Conservation (phyloP, 2,888 invertebrate genomes). For the Ametastegia equiseti region DNA sequence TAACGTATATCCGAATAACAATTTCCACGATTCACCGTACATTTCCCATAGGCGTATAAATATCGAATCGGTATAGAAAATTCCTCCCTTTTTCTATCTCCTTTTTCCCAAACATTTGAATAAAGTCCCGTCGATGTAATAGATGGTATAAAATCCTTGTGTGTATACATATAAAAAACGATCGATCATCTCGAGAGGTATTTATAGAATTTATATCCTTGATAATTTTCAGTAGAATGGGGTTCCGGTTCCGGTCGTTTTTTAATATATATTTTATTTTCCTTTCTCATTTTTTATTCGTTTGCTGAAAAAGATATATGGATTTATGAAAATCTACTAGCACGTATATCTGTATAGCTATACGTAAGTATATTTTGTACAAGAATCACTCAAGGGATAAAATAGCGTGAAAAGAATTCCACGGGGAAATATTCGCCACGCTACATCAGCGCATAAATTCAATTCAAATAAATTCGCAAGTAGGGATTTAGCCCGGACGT, state of each 20-base stretch:
- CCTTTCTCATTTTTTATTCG: neutral
- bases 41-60: too few species aligned
- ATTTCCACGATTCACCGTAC: too few species aligned
- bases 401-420: constrained; percentile 3
- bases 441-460: constrained; percentile 4
- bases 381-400: neutral
- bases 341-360: neutral
- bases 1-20: too few species aligned
- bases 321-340: neutral
- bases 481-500: neutral
- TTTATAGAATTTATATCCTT: too few species aligned
- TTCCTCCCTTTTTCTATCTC: too few species aligned
- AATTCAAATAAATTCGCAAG: constrained; percentile 34
- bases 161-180: too few species aligned
- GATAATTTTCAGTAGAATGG: neutral
- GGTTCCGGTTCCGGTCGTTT: neutral
- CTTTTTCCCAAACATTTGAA: too few species aligned
- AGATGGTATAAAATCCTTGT: too few species aligned
- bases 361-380: neutral
- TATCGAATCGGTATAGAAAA: too few species aligned
- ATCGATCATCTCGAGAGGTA: too few species aligned
- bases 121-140: too few species aligned
- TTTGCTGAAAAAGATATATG: neutral
- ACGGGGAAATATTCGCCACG: neutral
- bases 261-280: constrained; percentile 1